Evolutionary conservation across 2,113 vertebrate genomes (phyloP), one percentile per base, ranked within the genome.

Genomic region (Noctilio leporinus): DNA sequence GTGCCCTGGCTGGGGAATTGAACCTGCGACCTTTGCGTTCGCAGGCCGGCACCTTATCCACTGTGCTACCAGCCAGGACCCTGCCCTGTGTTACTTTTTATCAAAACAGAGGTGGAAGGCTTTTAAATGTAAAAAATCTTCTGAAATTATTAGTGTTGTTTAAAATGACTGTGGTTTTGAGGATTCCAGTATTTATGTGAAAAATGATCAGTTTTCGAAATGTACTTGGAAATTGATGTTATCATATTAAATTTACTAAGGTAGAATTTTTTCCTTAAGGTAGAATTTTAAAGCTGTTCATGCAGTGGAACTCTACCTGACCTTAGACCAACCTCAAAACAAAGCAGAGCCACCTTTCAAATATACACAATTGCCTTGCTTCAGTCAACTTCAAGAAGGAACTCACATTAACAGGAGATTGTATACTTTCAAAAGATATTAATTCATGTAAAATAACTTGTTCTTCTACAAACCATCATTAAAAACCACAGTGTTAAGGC

Each of bases 281-380:
- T 96, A 95, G 95, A 92, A 78, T 77, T 94, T 89, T 73, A 80
- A 95, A 89, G 78, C 91, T 92, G 96, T 97, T 95, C 80, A 87
- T 82, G 78, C 84, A 57, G 0, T 81, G 78, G 64, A 95, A 97
- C 95, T 81, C 84, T 96, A 69, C 97, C 97, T 96, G 97, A 95
- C 97, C 97, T 91, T 96, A 97, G 98, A 98, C 98, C 98, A 98
- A 97, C 43, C 96, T 96, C 93, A 75, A 94, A 96, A 96, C 91
- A 89, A 88, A 97, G 64, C 91, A 97, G 91, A 96, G 94, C 94
- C 89, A 22, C 95, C 91, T 97, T 72, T 95, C 35, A 69, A n/a
- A 83, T 19, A 33, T 35, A 49, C 72, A 83, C 20, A 35, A 5
- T 87, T 95, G 77, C 82, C 91, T 70, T 76, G 28, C 94, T 94